Base-by-base conservation (phyloP, 2,888 invertebrate genomes). In the Pachliopta kotzebuea region DNA sequence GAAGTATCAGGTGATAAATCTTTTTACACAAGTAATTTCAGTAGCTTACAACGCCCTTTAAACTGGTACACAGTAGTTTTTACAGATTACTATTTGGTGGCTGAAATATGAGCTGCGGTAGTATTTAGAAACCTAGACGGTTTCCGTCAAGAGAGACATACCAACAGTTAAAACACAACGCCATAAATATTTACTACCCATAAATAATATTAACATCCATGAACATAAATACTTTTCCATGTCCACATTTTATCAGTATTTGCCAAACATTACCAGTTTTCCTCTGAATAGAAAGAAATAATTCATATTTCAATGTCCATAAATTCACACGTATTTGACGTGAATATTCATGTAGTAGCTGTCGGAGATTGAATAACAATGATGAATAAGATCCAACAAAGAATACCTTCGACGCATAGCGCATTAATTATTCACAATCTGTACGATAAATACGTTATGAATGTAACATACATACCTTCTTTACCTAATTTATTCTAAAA, bases 311-410 rank as follows among this genome's bases (percentile, higher is more conserved):
- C 52, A 52, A 37, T 62, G 17, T 42, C 53, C 49, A 52, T 57
- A 53, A 57, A 53, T 57, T 62, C 56, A 21, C 11, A 18, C 21
- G 26, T n/a, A 62, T 37, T 24, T 56, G 52, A 62, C 57, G 23
- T 53, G 57, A 62, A 62, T 31, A 57, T 20, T 62, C 31, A 52
- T 53, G 52, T 62, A 57, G 52, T 57, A 62, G 56, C 52, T 53
- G 62, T 52, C 24, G 57, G 42, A 62, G 57, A 62, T 52, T 57
- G 57, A 37, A 52, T 53, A 9, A 57, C 62, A 57, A 62, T 62
- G 57, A 53, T 52, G 31, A 62, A 62, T 57, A 52, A 52, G 52
- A 56, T 53, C 52, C 52, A 31, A 20, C 37, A 56, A 62, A 62
- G 60, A 60, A 37, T 37, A 49, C 20, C 50, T 52, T 52, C 50